phyloP scores from a whole-genome alignment of 2,113 vertebrate genomes.

The Pomatostomus ruficeps region DNA sequence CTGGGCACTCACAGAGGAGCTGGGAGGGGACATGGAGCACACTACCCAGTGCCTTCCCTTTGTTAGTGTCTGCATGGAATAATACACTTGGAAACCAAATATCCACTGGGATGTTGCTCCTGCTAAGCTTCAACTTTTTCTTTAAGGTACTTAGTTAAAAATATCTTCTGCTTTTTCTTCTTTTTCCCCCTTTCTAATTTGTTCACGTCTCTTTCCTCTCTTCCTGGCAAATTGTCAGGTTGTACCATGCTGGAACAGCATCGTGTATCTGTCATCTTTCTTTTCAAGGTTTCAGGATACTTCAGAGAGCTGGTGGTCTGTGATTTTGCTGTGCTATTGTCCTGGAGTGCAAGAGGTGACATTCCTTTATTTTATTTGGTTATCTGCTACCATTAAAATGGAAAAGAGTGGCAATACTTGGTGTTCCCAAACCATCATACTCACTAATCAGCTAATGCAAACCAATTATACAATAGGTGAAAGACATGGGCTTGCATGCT shows the following conservation, averaged over 20 bases:
- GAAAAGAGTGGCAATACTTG: slow-evolving; percentile 36
- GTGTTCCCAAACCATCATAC: slow-evolving; percentile 10
- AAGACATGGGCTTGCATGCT: not conserved
- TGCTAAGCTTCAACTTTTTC: not conserved
- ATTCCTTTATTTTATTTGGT: slow-evolving; percentile 35
- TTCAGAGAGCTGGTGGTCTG: not conserved
- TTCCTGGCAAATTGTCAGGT: not conserved
- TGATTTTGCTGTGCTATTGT: not conserved
- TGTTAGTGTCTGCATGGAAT: not conserved
- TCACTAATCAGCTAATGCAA: slow-evolving; percentile 42
- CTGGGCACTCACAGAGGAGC: not conserved
- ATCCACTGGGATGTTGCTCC: not conserved
- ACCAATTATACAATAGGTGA: slow-evolving; percentile 44
- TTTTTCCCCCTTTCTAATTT: not conserved
- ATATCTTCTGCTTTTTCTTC: not conserved
- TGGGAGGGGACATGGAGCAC: accelerated
- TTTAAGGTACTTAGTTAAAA: not conserved
- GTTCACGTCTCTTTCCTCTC: not conserved
- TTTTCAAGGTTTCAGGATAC: not conserved
- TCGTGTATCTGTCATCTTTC: not conserved
- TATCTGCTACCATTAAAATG: not conserved
- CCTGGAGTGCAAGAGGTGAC: not conserved
- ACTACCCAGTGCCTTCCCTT: too few relatives aligned
- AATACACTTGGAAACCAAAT: accelerated
- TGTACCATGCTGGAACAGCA: not conserved